phyloP scores from a whole-genome alignment of 1,140 invertebrate genomes.

The Alviniconcha marisindica region DNA sequence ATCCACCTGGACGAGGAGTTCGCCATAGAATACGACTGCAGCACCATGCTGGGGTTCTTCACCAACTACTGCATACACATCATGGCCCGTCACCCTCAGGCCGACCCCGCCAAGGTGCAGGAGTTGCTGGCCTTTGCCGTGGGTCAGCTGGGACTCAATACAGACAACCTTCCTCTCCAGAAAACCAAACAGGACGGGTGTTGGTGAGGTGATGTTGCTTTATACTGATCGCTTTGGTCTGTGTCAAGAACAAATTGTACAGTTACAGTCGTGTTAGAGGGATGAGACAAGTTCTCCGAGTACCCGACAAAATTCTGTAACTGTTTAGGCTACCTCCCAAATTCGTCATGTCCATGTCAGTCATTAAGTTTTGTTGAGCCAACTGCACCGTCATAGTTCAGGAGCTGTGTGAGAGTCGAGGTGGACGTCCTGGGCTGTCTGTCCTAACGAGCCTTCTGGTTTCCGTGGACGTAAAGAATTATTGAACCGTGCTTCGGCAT shows the following conservation, averaged over 20 bases:
- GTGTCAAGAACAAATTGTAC: not conserved
- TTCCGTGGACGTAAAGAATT: too few species aligned
- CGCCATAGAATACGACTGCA: conserved; percentile 73
- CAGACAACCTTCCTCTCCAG: conserved; percentile 55
- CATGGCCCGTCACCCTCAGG: conserved; percentile 64
- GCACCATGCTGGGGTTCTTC: conserved; percentile 47
- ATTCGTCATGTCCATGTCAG: too few species aligned
- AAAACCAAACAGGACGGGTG: conserved; percentile 57
- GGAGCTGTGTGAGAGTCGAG: too few species aligned
- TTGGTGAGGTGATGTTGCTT: conserved; percentile 54
- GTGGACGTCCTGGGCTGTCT: too few species aligned
- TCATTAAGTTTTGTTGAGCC: too few species aligned
- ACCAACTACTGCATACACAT: conserved; percentile 74
- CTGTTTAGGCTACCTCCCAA: too few species aligned
- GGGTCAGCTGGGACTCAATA: conserved; percentile 47
- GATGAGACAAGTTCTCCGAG: not conserved
- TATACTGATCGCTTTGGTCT: not conserved
- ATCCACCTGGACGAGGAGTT: conserved; percentile 70
- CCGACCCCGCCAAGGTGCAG: conserved; percentile 50
- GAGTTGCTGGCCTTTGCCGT: conserved; percentile 59
- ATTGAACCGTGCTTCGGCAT: too few species aligned
- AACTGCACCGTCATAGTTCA: too few species aligned
- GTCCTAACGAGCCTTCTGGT: too few species aligned
- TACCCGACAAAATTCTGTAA: not conserved
- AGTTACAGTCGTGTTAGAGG: not conserved